These are phyloP conservation scores for Staurois parvus DNA, from an alignment of 2,797 vertebrate genomes.

Conservation along the genomic window DNA sequence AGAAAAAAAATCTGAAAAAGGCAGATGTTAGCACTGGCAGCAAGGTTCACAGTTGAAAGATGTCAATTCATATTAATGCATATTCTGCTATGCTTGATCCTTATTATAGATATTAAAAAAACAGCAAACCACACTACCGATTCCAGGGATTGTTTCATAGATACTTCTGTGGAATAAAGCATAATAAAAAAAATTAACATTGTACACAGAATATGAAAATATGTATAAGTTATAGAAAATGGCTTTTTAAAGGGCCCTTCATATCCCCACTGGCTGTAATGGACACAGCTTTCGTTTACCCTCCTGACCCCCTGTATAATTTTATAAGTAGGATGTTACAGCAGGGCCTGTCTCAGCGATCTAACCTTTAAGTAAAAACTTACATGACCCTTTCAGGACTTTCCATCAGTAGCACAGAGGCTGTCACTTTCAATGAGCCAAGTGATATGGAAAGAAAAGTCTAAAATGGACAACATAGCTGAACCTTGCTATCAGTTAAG, in stretches of 20 bases:
- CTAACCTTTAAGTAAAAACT: conserved; percentile 30
- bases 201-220: background rate
- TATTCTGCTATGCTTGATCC: background rate
- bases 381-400: conserved; percentile 33
- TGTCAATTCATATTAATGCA: background rate
- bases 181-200: background rate
- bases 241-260: background rate
- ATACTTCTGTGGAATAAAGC: background rate
- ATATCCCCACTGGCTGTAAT: background rate
- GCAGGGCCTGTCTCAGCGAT: conserved; percentile 14
- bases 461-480: conserved; percentile 10
- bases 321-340: conserved; percentile 18
- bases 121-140: background rate
- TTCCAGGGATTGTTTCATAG: background rate
- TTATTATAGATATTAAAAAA: background rate
- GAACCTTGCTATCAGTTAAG: conserved; percentile 19
- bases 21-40: background rate
- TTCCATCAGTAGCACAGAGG: conserved; percentile 30
- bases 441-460: conserved; percentile 15
- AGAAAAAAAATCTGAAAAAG: background rate
- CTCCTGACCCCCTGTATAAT: conserved; percentile 3
- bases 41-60: background rate
- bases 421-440: conserved; percentile 40
- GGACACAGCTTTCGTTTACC: conserved; percentile 24
- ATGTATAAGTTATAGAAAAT: background rate